Evolutionary conservation across 2,797 vertebrate genomes (phyloP), one percentile per base, ranked within the genome.

Genomic region (Clarias pachynema): DNA sequence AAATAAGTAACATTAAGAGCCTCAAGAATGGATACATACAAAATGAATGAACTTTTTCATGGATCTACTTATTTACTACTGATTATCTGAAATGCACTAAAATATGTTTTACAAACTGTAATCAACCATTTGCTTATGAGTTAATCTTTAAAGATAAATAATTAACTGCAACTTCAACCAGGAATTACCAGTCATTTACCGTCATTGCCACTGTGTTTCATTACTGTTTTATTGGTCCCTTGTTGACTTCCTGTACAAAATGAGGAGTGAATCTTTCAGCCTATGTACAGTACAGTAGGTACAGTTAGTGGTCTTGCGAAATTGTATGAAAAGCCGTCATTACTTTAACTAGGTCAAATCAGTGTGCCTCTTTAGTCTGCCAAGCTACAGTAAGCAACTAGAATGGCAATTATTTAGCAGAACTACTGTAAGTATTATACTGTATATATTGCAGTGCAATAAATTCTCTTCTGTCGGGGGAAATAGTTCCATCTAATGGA

Each of bases 401-500:
- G 24, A 0, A 26, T 74, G 2, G 4, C 26, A 77, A 34, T 59
- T 31, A 77, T 77, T 20, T 22, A 34, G 18, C 53, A 77, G 18
- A 77, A 34, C 56, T 34, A 31, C 60, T 24, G 60, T 24, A 75
- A 75, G 44, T 74, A 74, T 78, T 78, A 78, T 37, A 34, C 31
- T 1, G 31, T 59, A 78, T 2, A 12, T 34, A 31, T 10, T 78
- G 31, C 56, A 77, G 56, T 77, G 73, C 53, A 77, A 59, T 57
- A 57, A 12, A 3, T 57, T 77, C 8, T 56, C 22, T 31, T 56
- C 49, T 74, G 44, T 78, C 56, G 24, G 56, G 18, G 74, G 20
- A 78, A 78, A 60, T 37, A 60, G 20, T 78, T 78, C 75, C 56
- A 78, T 78, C 53, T 78, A 34, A 60, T 60, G 57, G 57, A 78